A percentile compares a stretch with the other conserved stretches of the same genome.
phyloP scores from a whole-genome alignment of 2,888 invertebrate genomes.

The Spicauda simplicius region DNA sequence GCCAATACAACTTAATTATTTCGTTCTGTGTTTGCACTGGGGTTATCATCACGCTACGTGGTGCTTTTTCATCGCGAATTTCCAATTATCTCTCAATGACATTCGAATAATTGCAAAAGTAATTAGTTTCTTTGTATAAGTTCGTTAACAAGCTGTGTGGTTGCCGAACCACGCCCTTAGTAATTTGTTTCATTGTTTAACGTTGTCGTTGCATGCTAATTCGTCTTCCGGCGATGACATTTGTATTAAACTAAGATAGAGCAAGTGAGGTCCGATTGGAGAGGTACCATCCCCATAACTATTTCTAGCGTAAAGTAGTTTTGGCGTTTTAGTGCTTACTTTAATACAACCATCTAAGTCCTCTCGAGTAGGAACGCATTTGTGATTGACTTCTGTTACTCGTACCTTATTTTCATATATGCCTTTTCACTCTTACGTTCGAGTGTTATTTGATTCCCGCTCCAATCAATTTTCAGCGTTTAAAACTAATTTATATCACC shows the following conservation, averaged over 20 bases:
- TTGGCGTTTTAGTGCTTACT: no score
- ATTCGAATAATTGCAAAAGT: slow-evolving; percentile 66
- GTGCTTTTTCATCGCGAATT: slow-evolving; percentile 61
- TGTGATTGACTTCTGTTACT: no score
- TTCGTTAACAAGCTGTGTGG: slow-evolving; percentile 39
- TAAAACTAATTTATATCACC: no score
- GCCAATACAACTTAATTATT: slow-evolving; percentile 31
- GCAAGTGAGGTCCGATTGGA: no score
- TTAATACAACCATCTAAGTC: no score
- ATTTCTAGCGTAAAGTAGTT: no score
- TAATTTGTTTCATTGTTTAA: slow-evolving; percentile 12
- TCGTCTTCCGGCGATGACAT: background rate
- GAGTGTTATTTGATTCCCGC: no score
- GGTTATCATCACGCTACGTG: slow-evolving; percentile 69
- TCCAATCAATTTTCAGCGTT: no score
- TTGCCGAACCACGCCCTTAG: slow-evolving; percentile 35
- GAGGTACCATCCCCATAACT: no score
- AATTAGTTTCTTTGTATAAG: slow-evolving; percentile 60
- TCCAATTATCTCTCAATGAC: slow-evolving; percentile 64
- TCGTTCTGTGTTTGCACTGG: slow-evolving; percentile 57
- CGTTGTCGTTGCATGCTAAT: background rate
- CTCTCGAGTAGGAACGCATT: no score
- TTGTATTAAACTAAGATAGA: background rate
- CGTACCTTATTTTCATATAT: no score
- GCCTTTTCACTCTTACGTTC: no score